Conservation (phyloP, 2,113 vertebrate species). For the Pygoscelis antarcticus region DNA sequence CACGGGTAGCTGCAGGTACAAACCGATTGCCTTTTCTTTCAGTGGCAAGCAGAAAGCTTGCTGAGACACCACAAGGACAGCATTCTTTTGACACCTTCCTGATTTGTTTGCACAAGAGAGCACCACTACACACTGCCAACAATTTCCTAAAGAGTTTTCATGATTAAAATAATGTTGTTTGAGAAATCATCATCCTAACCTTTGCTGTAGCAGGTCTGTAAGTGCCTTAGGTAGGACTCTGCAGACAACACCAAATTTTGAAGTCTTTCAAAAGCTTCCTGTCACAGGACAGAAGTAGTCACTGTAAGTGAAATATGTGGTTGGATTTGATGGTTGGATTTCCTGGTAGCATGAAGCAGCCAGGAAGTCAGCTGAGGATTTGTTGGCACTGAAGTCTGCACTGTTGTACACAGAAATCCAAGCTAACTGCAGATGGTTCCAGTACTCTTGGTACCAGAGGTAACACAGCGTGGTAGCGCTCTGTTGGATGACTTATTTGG, state of each 20-base stretch:
- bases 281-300: not conserved
- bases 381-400: not conserved
- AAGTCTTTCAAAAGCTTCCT: not conserved
- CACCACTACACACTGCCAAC: not conserved
- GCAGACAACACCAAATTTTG: not conserved
- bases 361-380: not conserved
- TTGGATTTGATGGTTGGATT: not conserved
- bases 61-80: not conserved
- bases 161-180: not conserved
- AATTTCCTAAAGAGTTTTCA: not conserved
- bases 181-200: not conserved
- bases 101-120: not conserved
- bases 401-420: not conserved
- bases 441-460: not conserved
- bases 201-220: not conserved
- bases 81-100: not conserved
- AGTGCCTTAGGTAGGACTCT: not conserved
- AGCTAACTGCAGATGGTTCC: not conserved
- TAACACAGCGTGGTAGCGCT: not conserved
- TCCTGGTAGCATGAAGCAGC: not conserved
- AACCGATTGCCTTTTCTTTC: not conserved
- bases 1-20: not conserved
- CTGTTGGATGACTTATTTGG: not conserved
- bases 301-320: not conserved
- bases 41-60: not conserved